phyloP scores from a whole-genome alignment of 2,888 invertebrate species.

The Apamea monoglypha region DNA sequence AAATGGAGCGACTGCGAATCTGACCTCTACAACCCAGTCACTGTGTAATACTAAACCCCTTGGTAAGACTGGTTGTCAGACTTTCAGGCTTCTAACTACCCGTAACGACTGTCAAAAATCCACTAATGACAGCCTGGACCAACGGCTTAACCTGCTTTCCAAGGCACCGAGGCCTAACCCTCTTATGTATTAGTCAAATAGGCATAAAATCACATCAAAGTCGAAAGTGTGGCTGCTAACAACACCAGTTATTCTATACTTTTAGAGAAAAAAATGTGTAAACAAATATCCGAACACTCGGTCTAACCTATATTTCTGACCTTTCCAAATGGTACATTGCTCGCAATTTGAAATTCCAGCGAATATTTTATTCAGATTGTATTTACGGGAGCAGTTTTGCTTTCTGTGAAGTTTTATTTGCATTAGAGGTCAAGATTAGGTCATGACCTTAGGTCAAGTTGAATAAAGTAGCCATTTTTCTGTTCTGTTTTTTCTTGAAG shows the following conservation, averaged over 20 bases:
- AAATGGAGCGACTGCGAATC: no score
- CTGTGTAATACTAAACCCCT: no score
- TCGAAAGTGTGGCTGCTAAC: background rate
- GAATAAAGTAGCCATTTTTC: no score
- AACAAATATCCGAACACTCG: slow-evolving; percentile 33
- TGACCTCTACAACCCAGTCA: no score
- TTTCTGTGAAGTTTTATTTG: slow-evolving; percentile 43
- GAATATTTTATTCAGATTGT: slow-evolving; percentile 43
- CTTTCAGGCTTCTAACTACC: no score
- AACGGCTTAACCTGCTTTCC: no score
- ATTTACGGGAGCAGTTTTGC: slow-evolving; percentile 25
- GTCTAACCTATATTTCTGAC: slow-evolving; percentile 23
- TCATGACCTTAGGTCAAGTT: slow-evolving; percentile 19
- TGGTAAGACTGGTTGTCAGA: no score
- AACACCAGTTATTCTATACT: background rate
- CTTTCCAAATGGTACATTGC: slow-evolving; percentile 28
- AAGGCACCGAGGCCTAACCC: no score
- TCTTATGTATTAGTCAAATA: no score
- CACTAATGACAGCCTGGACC: no score
- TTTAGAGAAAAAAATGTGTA: background rate
- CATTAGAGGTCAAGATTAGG: slow-evolving; percentile 33
- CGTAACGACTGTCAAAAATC: no score
- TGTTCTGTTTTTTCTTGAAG: no score
- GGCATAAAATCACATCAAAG: background rate
- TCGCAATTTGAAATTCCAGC: slow-evolving; percentile 38